Base-by-base conservation (phyloP, 1,140 invertebrate genomes). In the Trichomalopsis sarcophagae region DNA sequence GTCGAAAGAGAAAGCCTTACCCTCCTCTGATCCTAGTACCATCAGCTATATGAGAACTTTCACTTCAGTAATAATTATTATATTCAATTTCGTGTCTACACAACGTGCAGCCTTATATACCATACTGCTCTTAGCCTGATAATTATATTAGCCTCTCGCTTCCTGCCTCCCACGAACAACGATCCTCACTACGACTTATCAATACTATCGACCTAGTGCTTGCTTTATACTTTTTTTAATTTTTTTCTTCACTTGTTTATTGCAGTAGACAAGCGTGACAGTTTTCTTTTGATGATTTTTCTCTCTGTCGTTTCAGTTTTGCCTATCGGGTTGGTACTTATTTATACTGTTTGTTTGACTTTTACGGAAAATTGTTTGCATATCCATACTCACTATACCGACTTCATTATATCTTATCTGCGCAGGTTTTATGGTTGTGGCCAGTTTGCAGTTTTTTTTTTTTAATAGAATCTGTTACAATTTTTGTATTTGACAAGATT, bases 401-500 rank as follows among this genome's bases (percentile, higher is more conserved):
- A n/a, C 33, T 13, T 84, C 75, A 77, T 21, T 78, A n/a, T 69
- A n/a, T 69, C 68, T n/a, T 71, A 71, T 84, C 17, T 78, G 76
- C 30, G 14, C 50, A 55, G 13, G 44, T 75, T 47, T 81, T n/a
- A 47, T 77, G 73, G 50, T 85, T 81, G 50, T 77, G 73, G 74
- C 73, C n/a, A 78, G 68, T 77, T 78, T 86, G 23, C 21, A 55
- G 75, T 81, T 87, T 82, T 84, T 44, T 33, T 33, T 36, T 36
- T 36, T 36, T 36, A 6, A 27, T 44, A 4, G 62, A 23, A 68
- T 55, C 14, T 80, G 6, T 76, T 66, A 76, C 30, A 21, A 36
- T 86, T 88, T 88, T 84, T 84, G 86, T 86, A 88, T 87, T 89
- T 86, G 77, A 87, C 86, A 82, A 87, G n/a, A 82, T 79, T 74